Evolutionary conservation across 2,888 invertebrate species (phyloP).

Genomic region (Sinotaia quadrata): DNA sequence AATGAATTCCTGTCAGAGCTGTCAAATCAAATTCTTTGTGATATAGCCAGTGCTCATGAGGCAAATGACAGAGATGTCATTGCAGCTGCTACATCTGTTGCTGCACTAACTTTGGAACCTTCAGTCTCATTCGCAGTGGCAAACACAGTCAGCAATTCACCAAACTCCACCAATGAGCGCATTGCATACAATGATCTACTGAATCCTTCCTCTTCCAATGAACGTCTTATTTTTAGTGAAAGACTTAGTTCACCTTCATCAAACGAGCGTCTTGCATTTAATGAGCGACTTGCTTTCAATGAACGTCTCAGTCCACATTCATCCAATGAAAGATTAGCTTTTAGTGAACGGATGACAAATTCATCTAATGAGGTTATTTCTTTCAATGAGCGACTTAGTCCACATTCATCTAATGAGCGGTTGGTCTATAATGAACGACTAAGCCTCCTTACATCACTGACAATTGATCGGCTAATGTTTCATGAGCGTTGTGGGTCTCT

Average conservation of each 20-base stretch:
- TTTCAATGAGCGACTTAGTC: constrained; percentile 12
- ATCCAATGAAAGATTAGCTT: constrained; percentile 56
- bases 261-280: constrained; percentile 73
- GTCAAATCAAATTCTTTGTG: constrained; percentile 62
- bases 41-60: constrained; percentile 46
- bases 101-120: constrained; percentile 18
- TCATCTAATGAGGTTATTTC: constrained; percentile 73
- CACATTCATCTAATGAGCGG: constrained; percentile 25
- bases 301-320: constrained; percentile 18
- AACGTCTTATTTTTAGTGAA: constrained; percentile 8
- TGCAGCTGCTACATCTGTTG: constrained; percentile 35
- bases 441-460: constrained; percentile 17
- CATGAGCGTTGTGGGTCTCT: constrained; percentile 90
- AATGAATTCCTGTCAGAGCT: constrained; percentile 62
- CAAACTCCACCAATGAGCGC: constrained; percentile 17
- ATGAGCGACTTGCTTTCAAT: constrained; percentile 1
- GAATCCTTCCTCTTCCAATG: neutral
- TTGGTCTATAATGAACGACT: constrained; percentile 26
- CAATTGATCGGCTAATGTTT: constrained; percentile 78
- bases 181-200: constrained; percentile 17
- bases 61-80: constrained; percentile 36
- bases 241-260: constrained; percentile 30
- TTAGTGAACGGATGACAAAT: too few relatives aligned
- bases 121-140: constrained; percentile 20
- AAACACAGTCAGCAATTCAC: neutral